Base-by-base conservation (phyloP, 1,140 invertebrate species). In the Drosophila ercepeae region DNA sequence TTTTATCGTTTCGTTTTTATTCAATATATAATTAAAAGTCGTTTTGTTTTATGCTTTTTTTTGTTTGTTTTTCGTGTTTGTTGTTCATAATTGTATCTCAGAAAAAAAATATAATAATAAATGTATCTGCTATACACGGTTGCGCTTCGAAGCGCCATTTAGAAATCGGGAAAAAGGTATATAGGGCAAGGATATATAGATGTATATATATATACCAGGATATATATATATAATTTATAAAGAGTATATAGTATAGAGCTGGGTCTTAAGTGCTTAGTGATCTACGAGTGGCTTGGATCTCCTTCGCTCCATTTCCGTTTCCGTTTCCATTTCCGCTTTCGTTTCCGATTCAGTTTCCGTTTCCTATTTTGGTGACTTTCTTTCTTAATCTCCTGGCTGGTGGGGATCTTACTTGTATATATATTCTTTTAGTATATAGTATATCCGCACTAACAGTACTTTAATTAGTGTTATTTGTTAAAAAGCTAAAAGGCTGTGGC, bases 401-500 rank as follows among this genome's bases (percentile, higher is more conserved):
- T 9, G 32, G 54, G 39, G 61, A 60, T 21, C 18, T 75, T 8
- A 8, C 79, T 72, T 46, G 61, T 75, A 75, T 14, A 41, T 84
- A 79, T 65, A 83, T 79, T 63, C n/a, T 45, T 86, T 73, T 61
- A 67, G 14, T 84, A 79, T 65, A 83, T 75, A 67, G 49, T 79
- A 86, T 61, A 67, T 79, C 57, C 75, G 75, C 83, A 69, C 68
- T 73, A 72, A 61, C 39, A 72, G 53, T 71, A 55, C 11, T 46
- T 75, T 81, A 81, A 82, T 81, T 81, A 81, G 59, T 67, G 73
- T 83, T 59, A 49, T 71, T 55, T 78, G 67, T 27, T 84, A 84
- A 65, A 84, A 84, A 84, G 79, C 79, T 84, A n/a, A 84, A 84
- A 54, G 81, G 67, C 64, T 78, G 34, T 36, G 34, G n/a, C 34